phyloP scores from a whole-genome alignment of 2,113 vertebrate species.

The Trematocara macrostoma region DNA sequence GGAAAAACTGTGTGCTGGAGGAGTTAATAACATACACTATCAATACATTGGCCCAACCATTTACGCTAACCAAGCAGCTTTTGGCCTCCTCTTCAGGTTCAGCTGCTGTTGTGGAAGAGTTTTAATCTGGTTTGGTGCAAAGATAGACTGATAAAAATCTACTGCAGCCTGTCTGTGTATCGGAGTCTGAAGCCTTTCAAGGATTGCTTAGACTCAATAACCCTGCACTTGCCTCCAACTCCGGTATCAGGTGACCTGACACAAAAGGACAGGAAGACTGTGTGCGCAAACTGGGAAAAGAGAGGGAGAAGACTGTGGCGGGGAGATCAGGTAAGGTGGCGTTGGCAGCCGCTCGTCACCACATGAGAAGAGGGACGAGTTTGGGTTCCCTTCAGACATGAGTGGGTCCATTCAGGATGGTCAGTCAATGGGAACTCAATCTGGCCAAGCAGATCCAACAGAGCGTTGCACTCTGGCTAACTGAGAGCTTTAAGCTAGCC shows the following conservation, averaged over 20 bases:
- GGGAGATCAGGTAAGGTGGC: constrained; percentile 60
- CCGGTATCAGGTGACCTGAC: constrained; percentile 73
- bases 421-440: constrained; percentile 78
- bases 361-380: constrained; percentile 47
- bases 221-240: constrained; percentile 52
- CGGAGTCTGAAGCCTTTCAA: constrained; percentile 73
- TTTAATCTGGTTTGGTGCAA: neutral
- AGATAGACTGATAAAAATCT: constrained; percentile 18
- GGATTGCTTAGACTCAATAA: constrained; percentile 66
- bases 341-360: constrained; percentile 60
- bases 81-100: neutral
- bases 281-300: neutral
- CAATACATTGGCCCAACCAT: neutral
- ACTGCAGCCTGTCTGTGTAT: constrained; percentile 12
- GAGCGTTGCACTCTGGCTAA: constrained; percentile 43
- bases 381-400: constrained; percentile 74
- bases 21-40: neutral
- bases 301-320: constrained; percentile 19
- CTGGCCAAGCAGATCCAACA: constrained; percentile 50
- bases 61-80: neutral
- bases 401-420: constrained; percentile 70
- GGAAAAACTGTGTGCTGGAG: neutral
- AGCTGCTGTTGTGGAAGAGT: constrained; percentile 8
- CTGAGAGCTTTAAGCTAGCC: constrained; percentile 60
- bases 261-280: constrained; percentile 59